Conservation (phyloP, 2,888 invertebrate genomes). For the Theretra japonica region DNA sequence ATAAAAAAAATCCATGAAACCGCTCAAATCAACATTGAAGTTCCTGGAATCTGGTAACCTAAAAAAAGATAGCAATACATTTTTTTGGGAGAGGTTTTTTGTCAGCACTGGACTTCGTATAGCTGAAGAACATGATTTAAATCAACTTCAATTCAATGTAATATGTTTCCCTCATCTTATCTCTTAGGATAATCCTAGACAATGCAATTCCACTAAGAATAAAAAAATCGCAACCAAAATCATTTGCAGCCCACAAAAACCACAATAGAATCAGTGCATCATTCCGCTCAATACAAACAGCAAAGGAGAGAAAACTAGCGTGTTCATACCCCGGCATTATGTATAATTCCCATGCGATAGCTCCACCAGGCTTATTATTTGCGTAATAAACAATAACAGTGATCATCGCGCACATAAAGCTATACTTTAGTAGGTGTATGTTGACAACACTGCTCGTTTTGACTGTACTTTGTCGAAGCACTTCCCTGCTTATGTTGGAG, state of each 20-base stretch:
- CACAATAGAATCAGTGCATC: neutral
- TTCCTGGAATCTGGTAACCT: too few species aligned
- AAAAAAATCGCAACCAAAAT: neutral
- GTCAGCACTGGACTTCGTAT: too few species aligned
- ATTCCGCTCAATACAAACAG: conserved; percentile 7
- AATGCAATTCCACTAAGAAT: too few species aligned
- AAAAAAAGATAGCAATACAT: too few species aligned
- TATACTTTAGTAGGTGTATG: conserved; percentile 60
- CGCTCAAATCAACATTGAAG: too few species aligned
- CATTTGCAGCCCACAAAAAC: neutral
- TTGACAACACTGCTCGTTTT: conserved; percentile 60
- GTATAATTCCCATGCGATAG: conserved; percentile 59
- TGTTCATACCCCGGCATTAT: conserved; percentile 44
- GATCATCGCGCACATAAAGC: conserved; percentile 62
- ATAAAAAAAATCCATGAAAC: too few species aligned
- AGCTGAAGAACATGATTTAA: too few species aligned
- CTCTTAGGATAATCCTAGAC: too few species aligned
- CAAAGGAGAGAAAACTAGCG: conserved; percentile 6
- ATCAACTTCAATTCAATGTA: too few species aligned
- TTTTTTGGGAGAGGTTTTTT: too few species aligned
- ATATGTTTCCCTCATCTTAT: too few species aligned
- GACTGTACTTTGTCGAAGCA: conserved; percentile 48
- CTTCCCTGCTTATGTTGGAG: conserved; percentile 37
- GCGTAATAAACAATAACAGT: conserved; percentile 63
- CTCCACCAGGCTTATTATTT: conserved; percentile 54